Base-by-base conservation (phyloP, 2,797 vertebrate species). In the Molothrus aeneus region DNA sequence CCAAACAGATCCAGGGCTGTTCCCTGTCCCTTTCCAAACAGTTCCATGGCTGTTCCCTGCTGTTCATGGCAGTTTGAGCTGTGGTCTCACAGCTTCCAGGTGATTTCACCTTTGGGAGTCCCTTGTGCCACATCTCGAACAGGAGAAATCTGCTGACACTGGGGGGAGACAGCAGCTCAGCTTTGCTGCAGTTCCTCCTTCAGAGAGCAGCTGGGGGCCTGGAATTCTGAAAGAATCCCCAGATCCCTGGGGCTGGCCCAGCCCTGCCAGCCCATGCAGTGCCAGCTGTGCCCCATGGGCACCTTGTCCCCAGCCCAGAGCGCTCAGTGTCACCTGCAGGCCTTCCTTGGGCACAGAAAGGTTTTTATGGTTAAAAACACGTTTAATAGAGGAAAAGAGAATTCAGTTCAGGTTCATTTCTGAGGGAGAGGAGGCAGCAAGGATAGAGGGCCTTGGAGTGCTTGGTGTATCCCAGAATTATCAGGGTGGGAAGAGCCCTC, bases 161-260 rank as follows among this genome's bases (percentile, higher is more conserved):
- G 88, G 96, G 92, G 96, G 95, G 95, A 94, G 95, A 95, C 90
- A 95, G 61, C 88, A 66, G 88, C 95, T 95, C 90, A 73, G 59
- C 70, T 92, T 96, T 92, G 22, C 66, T 88, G 73, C 59, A 5
- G 22, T 42, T 92, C 42, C 59, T 48, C 53, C 6, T 72, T 69
- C 71, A 56, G 31, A 36, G 84, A 61, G 13, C 28, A n/a, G 24
- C 15, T 63, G 34, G 38, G 25, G 10, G 66, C 26, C 31, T 94
- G 0, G 3, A 48, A 81, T 28, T 42, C 34, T 6, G 34, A 7
- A 8, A 19, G 3, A 0, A 59, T 66, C 8, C 11, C 31, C 2
- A 2, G 1, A 50, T 50, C 7, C 10, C 38, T 3, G 69, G 3
- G 25, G 31, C 1, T 88, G 86, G 86, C 3, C 17, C 13, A 74